Evolutionary conservation across 2,797 vertebrate species (phyloP).

Genomic region (Psittacula derbiana): DNA sequence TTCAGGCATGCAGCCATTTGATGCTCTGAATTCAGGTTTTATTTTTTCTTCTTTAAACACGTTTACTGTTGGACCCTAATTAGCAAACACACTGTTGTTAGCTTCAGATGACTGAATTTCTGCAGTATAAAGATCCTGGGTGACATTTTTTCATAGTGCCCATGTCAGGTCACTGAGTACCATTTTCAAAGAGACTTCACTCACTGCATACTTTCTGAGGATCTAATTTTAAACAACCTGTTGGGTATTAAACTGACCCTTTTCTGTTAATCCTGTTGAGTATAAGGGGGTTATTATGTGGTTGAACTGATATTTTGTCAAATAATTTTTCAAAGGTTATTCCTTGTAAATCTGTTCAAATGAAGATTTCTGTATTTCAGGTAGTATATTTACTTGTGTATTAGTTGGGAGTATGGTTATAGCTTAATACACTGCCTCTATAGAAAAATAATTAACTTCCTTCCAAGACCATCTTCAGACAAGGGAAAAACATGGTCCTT

Average conservation of each 20-base stretch:
- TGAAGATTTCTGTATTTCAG: conserved; percentile 59
- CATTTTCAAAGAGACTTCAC: neutral
- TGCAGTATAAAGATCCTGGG: neutral
- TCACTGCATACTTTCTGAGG: conserved; percentile 1
- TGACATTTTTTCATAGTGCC: neutral
- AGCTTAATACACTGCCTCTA: conserved; percentile 45
- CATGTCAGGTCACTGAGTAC: neutral
- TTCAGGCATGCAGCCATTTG: neutral
- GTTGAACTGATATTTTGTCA: conserved; percentile 23
- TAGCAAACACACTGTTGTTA: neutral
- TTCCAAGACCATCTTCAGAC: conserved; percentile 22
- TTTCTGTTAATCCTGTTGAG: conserved; percentile 25
- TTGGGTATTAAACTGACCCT: neutral
- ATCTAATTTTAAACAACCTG: neutral
- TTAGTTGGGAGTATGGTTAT: conserved; percentile 50
- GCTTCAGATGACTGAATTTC: neutral
- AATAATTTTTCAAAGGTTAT: conserved; percentile 14
- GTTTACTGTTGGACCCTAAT: conserved; percentile 7
- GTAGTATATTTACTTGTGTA: conserved; percentile 54
- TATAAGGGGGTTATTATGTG: conserved; percentile 6
- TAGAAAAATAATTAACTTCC: conserved; percentile 13
- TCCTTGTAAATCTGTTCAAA: conserved; percentile 51
- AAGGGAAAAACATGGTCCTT: conserved; percentile 58
- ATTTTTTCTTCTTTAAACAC: neutral
- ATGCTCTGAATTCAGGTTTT: conserved; percentile 2